Percentiles rank a stretch among this genome's conserved stretches.
These are phyloP conservation scores for Hyppa rectilinea DNA, from an alignment of 2,888 invertebrate species.

Conservation along the genomic window DNA sequence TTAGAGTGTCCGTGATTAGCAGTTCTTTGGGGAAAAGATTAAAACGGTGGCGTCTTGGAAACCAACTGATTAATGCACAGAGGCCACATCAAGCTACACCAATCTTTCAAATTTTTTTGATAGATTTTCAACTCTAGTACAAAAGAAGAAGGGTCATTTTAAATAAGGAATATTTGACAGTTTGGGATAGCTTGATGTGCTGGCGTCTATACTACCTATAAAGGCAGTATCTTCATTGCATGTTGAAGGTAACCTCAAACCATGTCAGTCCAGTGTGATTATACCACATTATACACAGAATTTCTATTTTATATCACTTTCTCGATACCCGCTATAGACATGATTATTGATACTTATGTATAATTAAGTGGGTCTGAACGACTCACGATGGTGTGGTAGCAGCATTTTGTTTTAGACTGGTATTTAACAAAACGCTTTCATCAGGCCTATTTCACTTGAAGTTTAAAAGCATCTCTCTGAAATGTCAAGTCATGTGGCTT, in stretches of 20 bases:
- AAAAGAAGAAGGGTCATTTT: no score
- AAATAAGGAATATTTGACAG: no score
- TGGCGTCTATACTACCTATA: no score
- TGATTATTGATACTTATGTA: constrained; percentile 59
- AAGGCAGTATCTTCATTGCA: constrained; percentile 26
- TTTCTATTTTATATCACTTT: constrained; percentile 71
- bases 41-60: background rate
- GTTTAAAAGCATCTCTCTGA: background rate
- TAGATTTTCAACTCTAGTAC: no score
- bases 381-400: background rate
- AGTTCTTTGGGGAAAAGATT: no score
- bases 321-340: constrained; percentile 47
- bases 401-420: background rate
- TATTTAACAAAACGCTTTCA: constrained; percentile 14
- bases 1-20: background rate
- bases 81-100: no score
- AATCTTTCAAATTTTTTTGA: no score
- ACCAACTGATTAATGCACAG: background rate
- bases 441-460: background rate
- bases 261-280: constrained; percentile 55
- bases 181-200: no score
- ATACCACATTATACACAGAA: constrained; percentile 62
- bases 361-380: constrained; percentile 50
- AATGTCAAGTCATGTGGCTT: background rate
- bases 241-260: constrained; percentile 16